These are phyloP conservation scores for Cephalophus harveyi DNA, from an alignment of 2,113 vertebrate species.

Conservation along the genomic window DNA sequence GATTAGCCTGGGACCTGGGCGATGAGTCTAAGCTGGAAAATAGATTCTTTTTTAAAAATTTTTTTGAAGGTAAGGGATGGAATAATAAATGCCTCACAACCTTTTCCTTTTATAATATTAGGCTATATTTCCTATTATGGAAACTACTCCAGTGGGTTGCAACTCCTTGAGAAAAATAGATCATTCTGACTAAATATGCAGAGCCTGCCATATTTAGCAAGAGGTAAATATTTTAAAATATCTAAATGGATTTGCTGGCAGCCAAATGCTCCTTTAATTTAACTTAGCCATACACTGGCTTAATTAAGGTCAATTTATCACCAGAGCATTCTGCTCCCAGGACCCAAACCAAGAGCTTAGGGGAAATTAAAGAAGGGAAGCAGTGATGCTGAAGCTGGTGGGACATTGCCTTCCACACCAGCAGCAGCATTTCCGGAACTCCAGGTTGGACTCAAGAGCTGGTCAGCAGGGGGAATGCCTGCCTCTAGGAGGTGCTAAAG, in stretches of 20 bases:
- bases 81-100: neutral
- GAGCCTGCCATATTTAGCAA: neutral
- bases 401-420: neutral
- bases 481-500: neutral
- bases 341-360: neutral
- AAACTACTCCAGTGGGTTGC: neutral
- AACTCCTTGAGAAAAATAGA: conserved; percentile 5
- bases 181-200: neutral
- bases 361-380: neutral
- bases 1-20: neutral
- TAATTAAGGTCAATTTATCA: conserved; percentile 61
- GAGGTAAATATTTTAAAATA: conserved; percentile 47
- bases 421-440: neutral
- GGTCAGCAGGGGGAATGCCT: neutral
- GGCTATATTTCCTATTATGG: neutral
- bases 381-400: neutral
- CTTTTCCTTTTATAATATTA: conserved; percentile 18
- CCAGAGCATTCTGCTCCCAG: neutral
- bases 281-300: neutral
- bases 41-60: neutral
- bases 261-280: conserved; percentile 29
- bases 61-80: neutral
- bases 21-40: neutral
- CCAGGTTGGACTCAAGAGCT: neutral
- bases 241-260: conserved; percentile 64